Conservation (phyloP, 2,888 invertebrate genomes). For the Cheiracanthium punctorium region DNA sequence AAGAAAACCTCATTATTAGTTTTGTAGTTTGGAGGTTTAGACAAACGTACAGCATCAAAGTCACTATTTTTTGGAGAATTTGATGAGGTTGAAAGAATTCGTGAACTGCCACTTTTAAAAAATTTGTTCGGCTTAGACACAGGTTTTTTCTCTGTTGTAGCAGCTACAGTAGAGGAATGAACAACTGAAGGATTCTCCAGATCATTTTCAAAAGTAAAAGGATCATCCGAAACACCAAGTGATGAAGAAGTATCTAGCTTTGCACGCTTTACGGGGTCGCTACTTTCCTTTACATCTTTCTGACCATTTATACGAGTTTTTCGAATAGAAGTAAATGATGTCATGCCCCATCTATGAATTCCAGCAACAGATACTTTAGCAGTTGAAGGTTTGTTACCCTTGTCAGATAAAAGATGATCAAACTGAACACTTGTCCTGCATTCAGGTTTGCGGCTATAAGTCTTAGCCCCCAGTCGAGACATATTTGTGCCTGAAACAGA, state of each 20-base stretch:
- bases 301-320: constrained; percentile 83
- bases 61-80: constrained; percentile 47
- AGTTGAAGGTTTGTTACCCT: constrained; percentile 86
- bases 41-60: constrained; percentile 57
- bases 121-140: constrained; percentile 71
- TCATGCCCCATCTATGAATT: constrained; percentile 95
- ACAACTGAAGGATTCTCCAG: constrained; percentile 23
- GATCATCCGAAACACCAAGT: constrained; percentile 57
- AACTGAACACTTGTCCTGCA: constrained; percentile 80
- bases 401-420: constrained; percentile 76
- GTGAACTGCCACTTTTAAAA: constrained; percentile 71
- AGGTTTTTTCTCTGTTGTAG: constrained; percentile 31
- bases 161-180: constrained; percentile 6
- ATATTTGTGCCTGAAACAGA: constrained; percentile 38
- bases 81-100: constrained; percentile 11
- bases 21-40: constrained; percentile 35
- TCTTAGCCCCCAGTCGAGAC: constrained; percentile 71
- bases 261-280: constrained; percentile 48
- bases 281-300: constrained; percentile 49
- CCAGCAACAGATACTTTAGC: constrained; percentile 89
- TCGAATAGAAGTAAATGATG: constrained; percentile 92
- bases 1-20: constrained; percentile 26
- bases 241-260: constrained; percentile 41
- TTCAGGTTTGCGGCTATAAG: constrained; percentile 71
- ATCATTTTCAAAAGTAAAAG: constrained; percentile 71